Conservation (phyloP, 2,888 invertebrate genomes). For the Ichneumoninae sp. region DNA sequence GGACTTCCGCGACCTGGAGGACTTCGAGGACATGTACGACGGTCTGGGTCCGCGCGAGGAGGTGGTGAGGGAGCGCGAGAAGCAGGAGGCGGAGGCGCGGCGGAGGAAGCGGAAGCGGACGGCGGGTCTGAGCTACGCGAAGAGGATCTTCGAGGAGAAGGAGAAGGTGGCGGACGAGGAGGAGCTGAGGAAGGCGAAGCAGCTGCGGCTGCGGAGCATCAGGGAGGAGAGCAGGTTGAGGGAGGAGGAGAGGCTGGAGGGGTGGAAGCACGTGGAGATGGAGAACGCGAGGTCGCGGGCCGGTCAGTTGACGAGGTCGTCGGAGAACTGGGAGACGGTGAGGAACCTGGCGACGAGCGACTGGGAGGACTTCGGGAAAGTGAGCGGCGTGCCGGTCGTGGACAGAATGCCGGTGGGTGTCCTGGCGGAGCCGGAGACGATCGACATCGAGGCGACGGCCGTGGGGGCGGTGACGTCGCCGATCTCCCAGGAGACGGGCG, state of each 20-base stretch:
- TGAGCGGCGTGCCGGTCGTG: slow-evolving; percentile 75
- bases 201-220: slow-evolving; percentile 78
- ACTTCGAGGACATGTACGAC: slow-evolving; percentile 87
- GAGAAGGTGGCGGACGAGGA: slow-evolving; percentile 89
- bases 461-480: slow-evolving; percentile 81
- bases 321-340: slow-evolving; percentile 87
- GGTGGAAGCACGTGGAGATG: slow-evolving; percentile 85
- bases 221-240: slow-evolving; percentile 75
- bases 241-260: slow-evolving; percentile 79
- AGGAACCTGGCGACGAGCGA: slow-evolving; percentile 88
- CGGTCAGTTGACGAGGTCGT: slow-evolving; percentile 84
- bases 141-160: slow-evolving; percentile 92
- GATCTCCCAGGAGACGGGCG: slow-evolving; percentile 85
- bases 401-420: slow-evolving; percentile 85
- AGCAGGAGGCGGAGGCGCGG: slow-evolving; percentile 85
- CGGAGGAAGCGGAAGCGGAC: slow-evolving; percentile 87
- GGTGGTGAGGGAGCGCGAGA: slow-evolving; percentile 87
- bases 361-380: slow-evolving; percentile 86
- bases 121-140: slow-evolving; percentile 88
- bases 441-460: slow-evolving; percentile 84
- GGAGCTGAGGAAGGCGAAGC: slow-evolving; percentile 84
- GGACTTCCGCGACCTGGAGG: slow-evolving; percentile 87
- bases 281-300: slow-evolving; percentile 85
- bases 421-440: slow-evolving; percentile 85
- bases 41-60: slow-evolving; percentile 90